Evolutionary conservation across 2,888 invertebrate genomes (phyloP), one percentile per base, ranked within the genome.

Genomic region (Andrena marginata): DNA sequence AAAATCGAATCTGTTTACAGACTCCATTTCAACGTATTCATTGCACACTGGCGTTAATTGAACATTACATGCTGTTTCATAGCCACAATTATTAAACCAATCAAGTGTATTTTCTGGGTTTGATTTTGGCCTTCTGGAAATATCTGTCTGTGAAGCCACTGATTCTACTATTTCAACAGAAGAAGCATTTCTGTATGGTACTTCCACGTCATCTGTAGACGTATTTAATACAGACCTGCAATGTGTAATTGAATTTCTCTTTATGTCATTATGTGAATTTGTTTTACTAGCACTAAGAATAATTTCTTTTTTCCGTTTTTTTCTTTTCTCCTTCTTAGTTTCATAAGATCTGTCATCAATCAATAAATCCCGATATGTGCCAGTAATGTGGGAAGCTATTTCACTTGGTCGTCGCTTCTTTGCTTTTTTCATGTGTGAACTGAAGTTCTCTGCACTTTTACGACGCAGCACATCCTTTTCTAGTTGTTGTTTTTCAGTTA

Each of bases 371-470:
- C 95, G 93, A 73, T 96, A 96, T 29, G 95, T 95, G 29, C 96
- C 95, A 0, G 95, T 90, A 23, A 94, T 94, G 59, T 91, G 91
- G 6, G 94, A 91, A 2, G 94, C 94, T 63, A 95, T 94, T 85
- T 97, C 97, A 90, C 97, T 97, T 0, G 97, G 97, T 67, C 98
- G 94, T 26, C 96, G 92, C 35, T 96, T 95, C 80, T 95, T 95
- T 87, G 95, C 95, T 48, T 95, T 95, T 13, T 95, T 95, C 6
- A 49, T 63, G 8, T 79, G 80, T 31, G 84, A 62, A 29, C 63
- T 60, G 13, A 86, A 87, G 16, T 85, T 84, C 6, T 85, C 89
- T 16, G 84, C 86, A 33, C 89, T 89, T 64, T 87, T 88, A 6
- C 89, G 87, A 74, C 91, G 86, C 65, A 74, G 67, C n/a, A 85